Percentiles rank a stretch among this genome's conserved stretches.
Evolutionary conservation across 2,113 vertebrate genomes (phyloP).

Genomic region (Equus przewalskii): DNA sequence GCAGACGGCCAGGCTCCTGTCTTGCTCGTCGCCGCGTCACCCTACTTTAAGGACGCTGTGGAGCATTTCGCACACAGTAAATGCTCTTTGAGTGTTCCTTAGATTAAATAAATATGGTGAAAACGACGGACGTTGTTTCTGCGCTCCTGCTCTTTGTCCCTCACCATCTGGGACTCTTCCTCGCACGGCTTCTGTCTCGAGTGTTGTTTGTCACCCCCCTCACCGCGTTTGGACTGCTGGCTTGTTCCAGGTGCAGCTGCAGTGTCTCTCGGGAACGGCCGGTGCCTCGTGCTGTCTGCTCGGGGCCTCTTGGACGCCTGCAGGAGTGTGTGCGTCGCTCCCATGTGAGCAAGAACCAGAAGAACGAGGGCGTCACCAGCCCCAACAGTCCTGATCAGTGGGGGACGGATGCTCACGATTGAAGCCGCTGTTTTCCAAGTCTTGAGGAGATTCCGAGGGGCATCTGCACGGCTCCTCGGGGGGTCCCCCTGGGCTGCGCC

Average conservation of each 20-base stretch:
- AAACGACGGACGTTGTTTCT: neutral
- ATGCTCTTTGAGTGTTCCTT: neutral
- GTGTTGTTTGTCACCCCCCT: too few species aligned
- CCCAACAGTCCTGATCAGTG: neutral
- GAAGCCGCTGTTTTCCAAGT: neutral
- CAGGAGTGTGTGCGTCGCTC: neutral
- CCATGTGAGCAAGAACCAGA: too few species aligned
- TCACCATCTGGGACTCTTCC: too few species aligned
- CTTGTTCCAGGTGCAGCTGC: neutral
- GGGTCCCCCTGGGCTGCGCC: too few species aligned
- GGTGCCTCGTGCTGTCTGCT: neutral
- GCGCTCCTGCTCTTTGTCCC: too few species aligned
- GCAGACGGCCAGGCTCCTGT: neutral
- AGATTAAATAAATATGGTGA: neutral
- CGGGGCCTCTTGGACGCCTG: neutral
- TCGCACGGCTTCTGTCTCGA: neutral
- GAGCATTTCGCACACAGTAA: neutral
- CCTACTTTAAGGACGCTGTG: neutral
- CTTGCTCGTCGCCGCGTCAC: neutral
- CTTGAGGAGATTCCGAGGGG: neutral
- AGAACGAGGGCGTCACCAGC: neutral
- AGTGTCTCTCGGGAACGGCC: neutral
- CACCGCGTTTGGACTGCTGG: too few species aligned
- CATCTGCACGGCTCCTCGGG: neutral
- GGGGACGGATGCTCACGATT: neutral